These are phyloP conservation scores for Porites evermanni DNA, from an alignment of 92 coral and sea anemone genomes.

Conservation along the genomic window DNA sequence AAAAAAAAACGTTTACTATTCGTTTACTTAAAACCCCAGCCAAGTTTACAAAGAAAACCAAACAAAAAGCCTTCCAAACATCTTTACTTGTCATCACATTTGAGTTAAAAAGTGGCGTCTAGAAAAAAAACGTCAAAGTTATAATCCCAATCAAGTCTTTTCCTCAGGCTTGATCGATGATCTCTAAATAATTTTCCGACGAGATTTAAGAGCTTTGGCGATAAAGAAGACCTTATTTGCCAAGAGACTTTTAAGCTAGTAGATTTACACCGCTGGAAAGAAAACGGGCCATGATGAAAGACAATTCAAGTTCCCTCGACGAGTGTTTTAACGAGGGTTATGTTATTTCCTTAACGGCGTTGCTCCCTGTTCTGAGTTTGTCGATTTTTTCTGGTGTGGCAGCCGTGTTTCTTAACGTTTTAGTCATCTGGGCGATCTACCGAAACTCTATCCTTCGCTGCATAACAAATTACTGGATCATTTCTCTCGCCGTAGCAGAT, in stretches of 20 bases:
- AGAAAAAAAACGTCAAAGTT: neutral
- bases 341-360: neutral
- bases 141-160: neutral
- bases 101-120: neutral
- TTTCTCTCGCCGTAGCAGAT: conserved; percentile 26
- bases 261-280: neutral
- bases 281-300: neutral
- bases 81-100: neutral
- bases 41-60: neutral
- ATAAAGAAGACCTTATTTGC: neutral
- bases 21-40: neutral
- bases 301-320: conserved; percentile 1
- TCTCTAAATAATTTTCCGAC: neutral
- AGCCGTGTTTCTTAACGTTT: conserved; percentile 5
- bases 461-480: conserved; percentile 3
- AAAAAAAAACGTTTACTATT: neutral
- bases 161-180: neutral
- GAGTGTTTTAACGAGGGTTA: neutral
- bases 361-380: conserved; percentile 5
- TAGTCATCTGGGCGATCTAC: conserved; percentile 10
- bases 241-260: neutral
- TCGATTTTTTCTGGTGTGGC: conserved; percentile 6
- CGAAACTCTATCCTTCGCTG: conserved; percentile 10
- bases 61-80: neutral
- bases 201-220: neutral